Conservation (phyloP, 2,888 invertebrate species). For the Mimas tiliae region DNA sequence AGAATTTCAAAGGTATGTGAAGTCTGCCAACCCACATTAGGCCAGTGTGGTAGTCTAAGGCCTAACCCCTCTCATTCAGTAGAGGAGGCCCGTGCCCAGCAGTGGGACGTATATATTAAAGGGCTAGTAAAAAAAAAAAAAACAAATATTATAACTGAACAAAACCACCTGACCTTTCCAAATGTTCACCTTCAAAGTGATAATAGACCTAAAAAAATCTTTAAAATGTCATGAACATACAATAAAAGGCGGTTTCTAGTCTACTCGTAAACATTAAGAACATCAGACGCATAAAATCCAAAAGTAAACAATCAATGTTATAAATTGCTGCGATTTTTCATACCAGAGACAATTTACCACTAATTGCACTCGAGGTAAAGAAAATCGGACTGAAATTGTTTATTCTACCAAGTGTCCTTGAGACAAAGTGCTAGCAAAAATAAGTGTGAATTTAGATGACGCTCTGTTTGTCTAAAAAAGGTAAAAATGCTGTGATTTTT, state of each 20-base stretch:
- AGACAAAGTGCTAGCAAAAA: neutral
- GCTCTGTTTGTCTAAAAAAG: no score
- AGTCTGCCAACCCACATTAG: no score
- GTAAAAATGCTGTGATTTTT: no score
- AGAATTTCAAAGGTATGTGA: no score
- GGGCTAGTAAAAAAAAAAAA: no score
- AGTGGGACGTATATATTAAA: no score
- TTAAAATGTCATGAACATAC: conserved; percentile 9
- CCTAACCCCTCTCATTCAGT: no score
- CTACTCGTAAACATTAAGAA: conserved; percentile 11
- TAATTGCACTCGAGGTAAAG: neutral
- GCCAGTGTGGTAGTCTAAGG: no score
- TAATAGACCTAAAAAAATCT: conserved; percentile 7
- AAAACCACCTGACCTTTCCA: neutral
- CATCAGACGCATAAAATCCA: neutral
- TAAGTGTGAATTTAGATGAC: neutral
- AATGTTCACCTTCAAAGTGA: conserved; percentile 1
- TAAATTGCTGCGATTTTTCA: neutral
- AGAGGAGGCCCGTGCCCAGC: no score
- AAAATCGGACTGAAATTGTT: neutral
- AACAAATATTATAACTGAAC: neutral
- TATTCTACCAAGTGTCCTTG: neutral
- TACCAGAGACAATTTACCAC: conserved; percentile 1
- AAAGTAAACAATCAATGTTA: neutral
- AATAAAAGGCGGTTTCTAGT: neutral